A percentile compares a stretch with the other conserved stretches of the same genome.
Evolutionary conservation across 1,140 invertebrate species (phyloP).

Genomic region (Orius laevigatus): DNA sequence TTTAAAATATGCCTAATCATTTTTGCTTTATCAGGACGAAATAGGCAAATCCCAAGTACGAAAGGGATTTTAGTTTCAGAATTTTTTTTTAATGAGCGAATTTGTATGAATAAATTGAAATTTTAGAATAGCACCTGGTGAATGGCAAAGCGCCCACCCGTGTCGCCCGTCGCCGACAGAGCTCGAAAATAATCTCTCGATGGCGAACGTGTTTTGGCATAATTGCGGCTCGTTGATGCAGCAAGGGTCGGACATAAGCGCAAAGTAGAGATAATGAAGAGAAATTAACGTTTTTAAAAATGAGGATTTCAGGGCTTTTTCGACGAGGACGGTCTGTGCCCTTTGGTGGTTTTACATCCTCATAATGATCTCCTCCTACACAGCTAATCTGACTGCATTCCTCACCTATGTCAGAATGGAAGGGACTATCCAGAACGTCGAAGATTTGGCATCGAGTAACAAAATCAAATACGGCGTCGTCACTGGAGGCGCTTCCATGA

Average conservation of each 20-base stretch:
- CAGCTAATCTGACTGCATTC: conserved; percentile 88
- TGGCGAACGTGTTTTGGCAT: conserved; percentile 50
- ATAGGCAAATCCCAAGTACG: no score
- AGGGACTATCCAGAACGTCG: conserved; percentile 68
- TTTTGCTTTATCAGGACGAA: no score
- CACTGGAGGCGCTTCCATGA: conserved; percentile 51
- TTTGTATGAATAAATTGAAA: no score
- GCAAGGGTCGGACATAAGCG: conserved; percentile 32
- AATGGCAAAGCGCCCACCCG: conserved; percentile 79
- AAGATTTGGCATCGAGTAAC: conserved; percentile 74
- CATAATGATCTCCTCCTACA: conserved; percentile 93
- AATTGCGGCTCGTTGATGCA: conserved; percentile 34
- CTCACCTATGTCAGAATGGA: conserved; percentile 73
- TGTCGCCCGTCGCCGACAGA: conserved; percentile 59
- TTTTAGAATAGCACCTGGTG: conserved; percentile 56
- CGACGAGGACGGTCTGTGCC: conserved; percentile 57
- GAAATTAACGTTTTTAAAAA: not conserved
- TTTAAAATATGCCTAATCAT: no score
- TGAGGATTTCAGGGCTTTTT: conserved; percentile 45
- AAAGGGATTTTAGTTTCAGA: no score
- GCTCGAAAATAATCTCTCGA: conserved; percentile 58
- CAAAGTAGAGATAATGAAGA: conserved; percentile 30
- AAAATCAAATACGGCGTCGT: conserved; percentile 77
- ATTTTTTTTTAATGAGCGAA: no score
- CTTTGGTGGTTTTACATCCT: conserved; percentile 94